Evolutionary conservation across 1,140 invertebrate species (phyloP), one percentile per base, ranked within the genome.

Genomic region (Lerema accius): DNA sequence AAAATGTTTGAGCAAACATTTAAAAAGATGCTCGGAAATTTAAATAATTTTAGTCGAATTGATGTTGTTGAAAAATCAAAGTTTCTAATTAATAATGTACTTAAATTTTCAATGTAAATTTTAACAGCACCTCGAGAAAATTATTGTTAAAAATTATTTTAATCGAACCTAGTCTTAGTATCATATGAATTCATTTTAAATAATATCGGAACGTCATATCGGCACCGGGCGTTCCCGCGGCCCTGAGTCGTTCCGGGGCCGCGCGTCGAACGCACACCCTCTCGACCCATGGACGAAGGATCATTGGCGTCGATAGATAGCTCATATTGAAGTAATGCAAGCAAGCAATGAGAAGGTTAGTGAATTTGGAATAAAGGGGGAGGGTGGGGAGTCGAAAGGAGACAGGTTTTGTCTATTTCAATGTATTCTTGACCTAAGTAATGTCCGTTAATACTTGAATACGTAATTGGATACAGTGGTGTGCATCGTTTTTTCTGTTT

Each of bases 81-180:
- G 84, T 89, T 88, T 87, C 83, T 89, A 89, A 89, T 86, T 76
- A 84, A 73, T 84, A 87, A 83, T 86, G 86, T 89, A 89, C 86
- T 90, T 89, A 90, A 90, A 87, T 80, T 85, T 86, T 89, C 84
- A 86, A 85, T 90, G 84, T 89, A 88, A 89, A 90, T 86, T 87
- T 82, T 84, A 76, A 80, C 73, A 76, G 84, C 87, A 90, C 87
- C 75, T 86, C 75, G 79, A 79, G 70, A 73, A 80, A 82, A 76
- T 76, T 86, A 86, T 84, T 75, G 74, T 89, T 87, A 86, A 82
- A 73, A 85, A 79, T 84, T 87, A 84, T 83, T 87, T 89, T 82
- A 86, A 84, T 88, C 73, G 87, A 84, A 77, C 82, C 87, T 90
- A 90, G 87, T 90, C 87, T 83, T 90, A 90, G 84, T 84, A 78